Base-by-base conservation (phyloP, 2,113 vertebrate species). In the Gnathonemus echidnorhynchus region DNA sequence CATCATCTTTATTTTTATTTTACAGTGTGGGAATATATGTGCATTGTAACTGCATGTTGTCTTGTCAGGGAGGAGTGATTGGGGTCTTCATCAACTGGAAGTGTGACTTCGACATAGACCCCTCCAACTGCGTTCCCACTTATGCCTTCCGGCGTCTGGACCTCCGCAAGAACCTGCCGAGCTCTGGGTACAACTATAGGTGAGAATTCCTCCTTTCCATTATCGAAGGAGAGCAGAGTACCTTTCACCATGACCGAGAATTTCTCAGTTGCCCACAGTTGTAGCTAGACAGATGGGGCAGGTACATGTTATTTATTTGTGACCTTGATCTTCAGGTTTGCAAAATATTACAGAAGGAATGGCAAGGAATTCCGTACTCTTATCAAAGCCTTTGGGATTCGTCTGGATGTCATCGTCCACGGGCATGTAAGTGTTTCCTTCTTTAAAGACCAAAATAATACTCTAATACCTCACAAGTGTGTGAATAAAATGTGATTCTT, bases 331-430 rank as follows among this genome's bases (percentile, higher is more conserved):
- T 49, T 11, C 89, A 97, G 96, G 92, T 98, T 97, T 93, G 97
- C 97, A 15, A 98, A 97, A 91, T 97, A 97, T 88, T 98, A 97
- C 92, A 91, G 84, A 56, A 92, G 92, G 46, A 94, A 97, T 0
- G 95, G 96, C 11, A 95, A 93, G 8, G 95, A 96, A 91, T 94
- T 94, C 9, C 96, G 98, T 46, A 97, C 96, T 0, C 95, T 98
- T 42, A 95, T 97, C 90, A 98, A 97, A 83, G 97, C 97, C 42
- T 97, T 95, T 0, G 98, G 97, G 52, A 97, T 98, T 88, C 97
- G 97, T 5, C 94, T 98, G 5, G 97, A 98, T 6, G 93, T 98
- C 66, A 97, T 98, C 0, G 97, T 98, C 89, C 97, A 98, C 0
- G 98, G 98, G 90, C 95, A 98, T 92, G 98, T 98, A 92, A 89